Evolutionary conservation across 2,888 invertebrate species (phyloP).

Genomic region (Sinodicranocentrus sp.): DNA sequence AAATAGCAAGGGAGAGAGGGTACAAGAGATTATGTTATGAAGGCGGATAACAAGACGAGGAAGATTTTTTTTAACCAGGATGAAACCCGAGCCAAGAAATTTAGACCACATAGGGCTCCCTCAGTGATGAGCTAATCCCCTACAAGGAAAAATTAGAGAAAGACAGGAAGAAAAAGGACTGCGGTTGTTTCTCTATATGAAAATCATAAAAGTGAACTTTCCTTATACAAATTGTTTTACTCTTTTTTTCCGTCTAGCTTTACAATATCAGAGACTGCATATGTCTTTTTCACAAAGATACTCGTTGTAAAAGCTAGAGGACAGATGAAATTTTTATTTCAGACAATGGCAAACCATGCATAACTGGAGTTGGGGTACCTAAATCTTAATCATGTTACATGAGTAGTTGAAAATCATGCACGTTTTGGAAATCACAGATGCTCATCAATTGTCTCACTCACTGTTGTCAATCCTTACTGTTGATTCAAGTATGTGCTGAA

Average conservation of each 20-base stretch:
- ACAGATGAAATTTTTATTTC: conserved; percentile 10
- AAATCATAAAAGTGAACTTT: not conserved
- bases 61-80: conserved; percentile 12
- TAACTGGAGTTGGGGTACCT: too few relatives aligned
- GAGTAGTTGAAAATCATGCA: too few relatives aligned
- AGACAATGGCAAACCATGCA: too few relatives aligned
- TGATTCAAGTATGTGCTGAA: too few relatives aligned
- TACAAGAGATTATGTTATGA: too few relatives aligned
- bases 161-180: conserved; percentile 37
- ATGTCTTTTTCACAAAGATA: not conserved
- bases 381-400: too few relatives aligned
- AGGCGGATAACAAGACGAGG: too few relatives aligned
- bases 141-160: conserved; percentile 43
- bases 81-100: conserved; percentile 52
- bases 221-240: not conserved
- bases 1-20: too few relatives aligned
- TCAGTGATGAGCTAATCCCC: conserved; percentile 50
- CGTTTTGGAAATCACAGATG: too few relatives aligned
- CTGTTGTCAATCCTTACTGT: too few relatives aligned
- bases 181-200: not conserved
- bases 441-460: too few relatives aligned
- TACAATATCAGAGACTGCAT: not conserved
- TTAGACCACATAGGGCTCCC: conserved; percentile 51
- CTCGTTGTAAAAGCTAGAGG: not conserved
- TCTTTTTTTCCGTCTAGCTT: not conserved